Conservation (phyloP, 2,797 vertebrate species). For the Potorous gilbertii region DNA sequence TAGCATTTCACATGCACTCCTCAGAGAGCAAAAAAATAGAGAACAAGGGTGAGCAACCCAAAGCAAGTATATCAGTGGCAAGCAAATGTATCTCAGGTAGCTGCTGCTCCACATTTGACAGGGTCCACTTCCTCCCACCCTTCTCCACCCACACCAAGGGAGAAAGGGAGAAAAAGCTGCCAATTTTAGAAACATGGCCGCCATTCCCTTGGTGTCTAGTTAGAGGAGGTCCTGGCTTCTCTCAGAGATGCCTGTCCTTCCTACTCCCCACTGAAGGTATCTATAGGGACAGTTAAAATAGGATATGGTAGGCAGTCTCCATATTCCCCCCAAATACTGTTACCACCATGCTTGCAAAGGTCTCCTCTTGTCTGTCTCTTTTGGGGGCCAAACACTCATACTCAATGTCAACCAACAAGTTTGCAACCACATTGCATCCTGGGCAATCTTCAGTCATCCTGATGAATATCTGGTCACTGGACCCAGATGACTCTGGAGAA, state of each 20-base stretch:
- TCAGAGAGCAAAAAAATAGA: conserved; percentile 30
- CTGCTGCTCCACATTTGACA: not conserved
- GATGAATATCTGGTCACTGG: too few species aligned
- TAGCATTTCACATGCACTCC: conserved; percentile 79
- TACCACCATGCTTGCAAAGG: not conserved
- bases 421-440: too few species aligned
- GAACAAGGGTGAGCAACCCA: not conserved
- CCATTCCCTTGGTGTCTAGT: not conserved
- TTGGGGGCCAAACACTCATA: not conserved
- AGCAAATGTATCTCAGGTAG: not conserved
- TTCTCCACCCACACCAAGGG: not conserved
- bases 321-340: not conserved
- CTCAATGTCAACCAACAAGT: not conserved
- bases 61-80: not conserved
- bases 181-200: not conserved
- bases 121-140: not conserved
- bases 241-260: not conserved
- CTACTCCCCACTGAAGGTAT: not conserved
- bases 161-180: conserved; percentile 59
- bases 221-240: not conserved
- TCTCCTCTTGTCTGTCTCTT: not conserved
- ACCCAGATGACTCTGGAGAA: too few species aligned
- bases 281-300: not conserved
- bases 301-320: not conserved
- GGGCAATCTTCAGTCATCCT: too few species aligned